These are phyloP conservation scores for Ceratitis capitata DNA, from an alignment of 1,140 invertebrate species.

Conservation along the genomic window DNA sequence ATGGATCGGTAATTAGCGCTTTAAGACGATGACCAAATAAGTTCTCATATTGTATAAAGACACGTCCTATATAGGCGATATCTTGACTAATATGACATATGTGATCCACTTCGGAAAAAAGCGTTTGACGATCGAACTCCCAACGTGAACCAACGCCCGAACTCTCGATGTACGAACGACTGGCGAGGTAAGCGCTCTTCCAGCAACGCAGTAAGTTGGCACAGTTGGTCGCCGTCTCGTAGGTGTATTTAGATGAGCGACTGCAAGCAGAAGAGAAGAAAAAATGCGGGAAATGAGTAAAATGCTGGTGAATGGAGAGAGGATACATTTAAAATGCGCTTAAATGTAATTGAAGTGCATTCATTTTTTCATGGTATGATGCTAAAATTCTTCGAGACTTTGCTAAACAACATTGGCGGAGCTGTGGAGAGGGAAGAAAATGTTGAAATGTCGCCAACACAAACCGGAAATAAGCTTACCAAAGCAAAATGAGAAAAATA, in stretches of 20 bases:
- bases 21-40: conserved; percentile 88
- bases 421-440: background rate
- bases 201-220: conserved; percentile 78
- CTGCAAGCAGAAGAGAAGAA: conserved; percentile 59
- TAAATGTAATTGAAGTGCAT: background rate
- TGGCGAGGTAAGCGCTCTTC: conserved; percentile 79
- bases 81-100: conserved; percentile 82
- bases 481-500: background rate
- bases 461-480: background rate
- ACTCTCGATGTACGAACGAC: conserved; percentile 81
- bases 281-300: background rate
- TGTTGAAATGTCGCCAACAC: background rate
- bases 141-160: conserved; percentile 84
- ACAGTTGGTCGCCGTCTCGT: conserved; percentile 69
- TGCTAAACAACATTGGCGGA: background rate
- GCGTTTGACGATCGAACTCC: conserved; percentile 85
- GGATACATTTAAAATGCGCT: background rate
- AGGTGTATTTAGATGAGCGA: conserved; percentile 68
- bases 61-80: conserved; percentile 77
- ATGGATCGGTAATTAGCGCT: conserved; percentile 84
- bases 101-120: conserved; percentile 87
- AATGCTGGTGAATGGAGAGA: background rate
- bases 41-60: conserved; percentile 86
- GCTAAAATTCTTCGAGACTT: background rate
- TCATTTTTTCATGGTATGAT: background rate